phyloP scores from a whole-genome alignment of 1,140 invertebrate species.

The Papilio polyxenes region DNA sequence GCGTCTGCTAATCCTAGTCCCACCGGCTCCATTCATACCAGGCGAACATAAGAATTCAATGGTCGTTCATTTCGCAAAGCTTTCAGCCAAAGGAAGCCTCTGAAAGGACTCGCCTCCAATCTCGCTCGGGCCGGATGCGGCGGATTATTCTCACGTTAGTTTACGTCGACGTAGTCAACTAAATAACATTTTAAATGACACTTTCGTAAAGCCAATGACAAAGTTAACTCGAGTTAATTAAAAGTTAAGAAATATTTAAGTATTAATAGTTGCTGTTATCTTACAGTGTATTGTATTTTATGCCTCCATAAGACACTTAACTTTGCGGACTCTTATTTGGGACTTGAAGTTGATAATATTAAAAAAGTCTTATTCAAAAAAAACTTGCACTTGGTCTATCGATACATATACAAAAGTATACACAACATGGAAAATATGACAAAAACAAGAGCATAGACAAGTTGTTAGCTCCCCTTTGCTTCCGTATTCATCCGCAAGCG shows the following conservation, averaged over 20 bases:
- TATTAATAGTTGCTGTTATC: neutral
- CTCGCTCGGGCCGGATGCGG: conserved; percentile 16
- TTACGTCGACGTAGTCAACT: neutral
- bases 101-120: conserved; percentile 41
- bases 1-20: conserved; percentile 25
- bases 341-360: neutral
- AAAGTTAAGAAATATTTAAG: neutral
- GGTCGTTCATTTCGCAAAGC: conserved; percentile 35
- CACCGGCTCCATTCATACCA: conserved; percentile 33
- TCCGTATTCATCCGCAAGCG: neutral
- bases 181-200: conserved; percentile 17
- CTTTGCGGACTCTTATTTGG: neutral
- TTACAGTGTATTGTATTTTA: neutral
- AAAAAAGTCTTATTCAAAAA: neutral
- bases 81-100: conserved; percentile 28
- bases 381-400: neutral
- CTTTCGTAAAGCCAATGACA: neutral
- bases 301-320: neutral
- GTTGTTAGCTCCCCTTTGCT: neutral
- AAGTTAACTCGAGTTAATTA: neutral
- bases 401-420: too few species aligned
- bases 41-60: conserved; percentile 35
- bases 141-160: conserved; percentile 30
- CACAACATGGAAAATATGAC: neutral
- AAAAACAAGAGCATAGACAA: neutral